Evolutionary conservation across 2,888 invertebrate species (phyloP), one percentile per base, ranked within the genome.

Genomic region (Drosophila anomalipes): DNA sequence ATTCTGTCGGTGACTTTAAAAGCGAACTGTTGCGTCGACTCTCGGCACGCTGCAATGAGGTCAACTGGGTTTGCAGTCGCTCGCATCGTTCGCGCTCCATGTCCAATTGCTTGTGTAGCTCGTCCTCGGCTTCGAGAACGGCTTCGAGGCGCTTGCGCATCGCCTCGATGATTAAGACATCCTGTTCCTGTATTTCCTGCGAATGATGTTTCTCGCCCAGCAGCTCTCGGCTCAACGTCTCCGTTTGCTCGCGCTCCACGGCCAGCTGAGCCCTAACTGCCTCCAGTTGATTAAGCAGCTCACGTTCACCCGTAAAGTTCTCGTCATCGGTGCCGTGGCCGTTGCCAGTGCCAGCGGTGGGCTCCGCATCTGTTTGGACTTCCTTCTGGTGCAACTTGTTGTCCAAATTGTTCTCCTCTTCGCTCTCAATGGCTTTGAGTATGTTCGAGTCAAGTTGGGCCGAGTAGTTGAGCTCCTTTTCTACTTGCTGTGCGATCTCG

Each of bases 91-190:
- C 94, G 3, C 94, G 93, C 78, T 95, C 94, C 35, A 94, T 92
- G 53, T 95, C 94, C 51, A 96, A 93, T 10, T 95, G 92, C 59
- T 95, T 95, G 79, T 95, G 95, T 41, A 96, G 92, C 79, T 95
- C 95, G 47, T 95, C 94, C 84, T 96, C 96, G 1, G 95, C 95
- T 52, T 95, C 94, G 90, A 96, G 93, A 0, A 95, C 95, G 0
- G 94, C 94, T 79, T 96, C 96, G 7, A 97, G 92, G 0, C 95
- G 94, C 70, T 95, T 94, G 79, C 95, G 94, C 82, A 96, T 94
- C 65, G 95, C 95, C 85, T 95, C 94, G 76, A 96, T 95, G 91
- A 96, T 95, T 81, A 95, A 94, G 1, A 95, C 95, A 91, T 96
- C 96, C 91, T 96, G 95, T 33, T 95, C 94, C 93, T 96, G 94